Evolutionary conservation across 2,888 invertebrate species (phyloP).

Genomic region (Atrina japonica): DNA sequence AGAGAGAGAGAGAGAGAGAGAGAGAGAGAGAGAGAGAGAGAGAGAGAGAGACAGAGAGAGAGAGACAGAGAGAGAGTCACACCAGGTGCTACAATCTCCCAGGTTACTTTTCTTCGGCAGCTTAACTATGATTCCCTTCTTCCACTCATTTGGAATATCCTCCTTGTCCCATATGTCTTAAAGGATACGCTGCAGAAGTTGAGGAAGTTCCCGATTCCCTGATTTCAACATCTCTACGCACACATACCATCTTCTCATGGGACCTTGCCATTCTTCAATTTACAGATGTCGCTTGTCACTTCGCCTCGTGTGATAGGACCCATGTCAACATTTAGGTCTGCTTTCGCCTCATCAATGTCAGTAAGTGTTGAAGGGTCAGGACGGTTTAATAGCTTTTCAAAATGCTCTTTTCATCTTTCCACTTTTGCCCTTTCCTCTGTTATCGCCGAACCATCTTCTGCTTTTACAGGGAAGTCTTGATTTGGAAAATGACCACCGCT

Average conservation of each 20-base stretch:
- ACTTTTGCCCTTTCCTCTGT: conserved; percentile 2
- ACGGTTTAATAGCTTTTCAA: not conserved
- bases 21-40: no score
- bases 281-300: not conserved
- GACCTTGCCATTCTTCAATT: no score
- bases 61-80: conserved; percentile 25
- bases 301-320: no score
- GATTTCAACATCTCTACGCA: conserved; percentile 22
- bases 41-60: no score
- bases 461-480: not conserved
- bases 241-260: conserved; percentile 27
- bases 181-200: not conserved
- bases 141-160: no score
- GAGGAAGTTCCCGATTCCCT: not conserved
- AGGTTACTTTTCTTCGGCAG: conserved; percentile 28
- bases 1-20: no score
- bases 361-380: not conserved
- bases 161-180: conserved; percentile 1
- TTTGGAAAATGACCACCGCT: not conserved
- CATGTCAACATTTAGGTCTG: not conserved
- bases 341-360: not conserved
- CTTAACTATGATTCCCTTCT: no score
- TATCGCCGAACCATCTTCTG: not conserved
- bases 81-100: conserved; percentile 32
- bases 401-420: conserved; percentile 12